Evolutionary conservation across 2,888 invertebrate species (phyloP), one percentile per base, ranked within the genome.

Genomic region (Macrosiphum euphorbiae): DNA sequence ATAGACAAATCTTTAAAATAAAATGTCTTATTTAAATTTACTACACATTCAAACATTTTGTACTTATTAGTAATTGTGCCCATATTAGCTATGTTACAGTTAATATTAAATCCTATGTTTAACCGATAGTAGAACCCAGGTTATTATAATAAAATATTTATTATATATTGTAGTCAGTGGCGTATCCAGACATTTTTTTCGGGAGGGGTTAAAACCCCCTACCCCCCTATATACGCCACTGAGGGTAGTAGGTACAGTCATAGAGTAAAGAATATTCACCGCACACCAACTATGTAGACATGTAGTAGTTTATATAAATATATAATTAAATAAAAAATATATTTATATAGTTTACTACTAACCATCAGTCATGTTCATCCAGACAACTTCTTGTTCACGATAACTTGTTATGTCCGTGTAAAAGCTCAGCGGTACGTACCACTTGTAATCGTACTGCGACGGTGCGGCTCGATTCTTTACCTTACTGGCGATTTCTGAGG

Each of bases 361-460:
- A 98, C 98, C 97, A 95, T 98, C 97, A 3, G 97, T 97, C 96
- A 97, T 97, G 95, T 98, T 98, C 97, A 98, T 97, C 98, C 98
- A 98, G 55, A 98, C 96, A 61, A 97, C 96, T 95, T 90, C 96
- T 95, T 95, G 96, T 95, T 95, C 96, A 94, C 95, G 95, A 93
- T 93, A 94, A 86, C 87, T 94, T 41, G 94, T 95, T 78, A 94
- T 94, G 92, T 97, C 97, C 8, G 97, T 97, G 94, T 97, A 97
- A 96, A 97, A 98, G 8, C 97, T 98, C 91, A 98, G 96, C 0
- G 98, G 98, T 94, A 98, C 97, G 95, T 97, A 97, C 98, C 98
- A 98, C 95, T 97, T 97, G 95, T 97, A 97, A 94, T 96, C 96
- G 95, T 96, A 96, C 92, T 96, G 96, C 13, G 97, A 96, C 0